Evolutionary conservation across 2,888 invertebrate species (phyloP).

Genomic region (Ischnus inquisitorius): DNA sequence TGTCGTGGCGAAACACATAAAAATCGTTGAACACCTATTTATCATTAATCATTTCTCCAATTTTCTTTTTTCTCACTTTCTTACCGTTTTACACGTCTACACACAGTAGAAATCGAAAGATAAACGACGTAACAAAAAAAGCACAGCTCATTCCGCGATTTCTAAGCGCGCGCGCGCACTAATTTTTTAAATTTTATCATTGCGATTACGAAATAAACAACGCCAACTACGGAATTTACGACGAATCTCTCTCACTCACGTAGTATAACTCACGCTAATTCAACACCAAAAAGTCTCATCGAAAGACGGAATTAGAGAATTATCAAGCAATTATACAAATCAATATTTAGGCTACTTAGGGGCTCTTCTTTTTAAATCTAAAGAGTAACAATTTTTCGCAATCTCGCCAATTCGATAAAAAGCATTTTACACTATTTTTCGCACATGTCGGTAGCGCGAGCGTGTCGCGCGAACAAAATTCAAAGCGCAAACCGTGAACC

Average conservation of each 20-base stretch:
- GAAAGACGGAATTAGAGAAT: slow-evolving; percentile 40
- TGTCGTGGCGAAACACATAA: slow-evolving; percentile 33
- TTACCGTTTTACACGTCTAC: slow-evolving; percentile 24
- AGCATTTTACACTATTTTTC: slow-evolving; percentile 1
- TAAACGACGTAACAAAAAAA: slow-evolving; percentile 20
- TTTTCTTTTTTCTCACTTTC: slow-evolving; percentile 15
- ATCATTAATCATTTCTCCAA: neutral
- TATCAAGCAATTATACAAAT: slow-evolving; percentile 55
- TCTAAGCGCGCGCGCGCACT: neutral
- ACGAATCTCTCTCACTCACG: slow-evolving; percentile 7
- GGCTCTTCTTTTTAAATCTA: slow-evolving; percentile 14
- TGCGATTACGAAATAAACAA: slow-evolving; percentile 21
- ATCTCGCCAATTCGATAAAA: slow-evolving; percentile 26
- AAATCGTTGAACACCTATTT: slow-evolving; percentile 20
- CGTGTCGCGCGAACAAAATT: slow-evolving; percentile 13
- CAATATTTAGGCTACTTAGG: slow-evolving; percentile 50
- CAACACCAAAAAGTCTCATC: slow-evolving; percentile 45
- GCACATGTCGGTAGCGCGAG: neutral
- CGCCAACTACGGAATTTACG: slow-evolving; percentile 35
- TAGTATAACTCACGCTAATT: slow-evolving; percentile 44
- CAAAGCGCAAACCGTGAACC: slow-evolving; percentile 19
- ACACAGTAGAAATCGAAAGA: slow-evolving; percentile 27
- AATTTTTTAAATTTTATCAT: slow-evolving; percentile 8
- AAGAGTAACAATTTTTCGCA: neutral
- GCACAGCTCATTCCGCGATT: slow-evolving; percentile 28